These are phyloP conservation scores for Parnassius apollo DNA, from an alignment of 2,888 invertebrate genomes.

Conservation along the genomic window DNA sequence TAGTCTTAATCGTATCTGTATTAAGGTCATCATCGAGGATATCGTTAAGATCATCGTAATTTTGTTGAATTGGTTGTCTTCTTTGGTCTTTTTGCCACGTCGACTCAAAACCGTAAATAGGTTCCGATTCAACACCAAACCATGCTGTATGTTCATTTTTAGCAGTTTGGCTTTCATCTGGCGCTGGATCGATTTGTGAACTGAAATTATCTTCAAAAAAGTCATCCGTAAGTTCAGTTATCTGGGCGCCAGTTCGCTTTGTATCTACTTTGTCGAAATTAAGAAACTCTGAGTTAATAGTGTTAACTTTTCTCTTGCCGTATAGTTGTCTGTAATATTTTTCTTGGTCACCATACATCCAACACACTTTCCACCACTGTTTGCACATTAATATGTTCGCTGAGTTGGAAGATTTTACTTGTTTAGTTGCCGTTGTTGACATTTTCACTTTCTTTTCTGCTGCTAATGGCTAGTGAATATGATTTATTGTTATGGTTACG, in stretches of 20 bases:
- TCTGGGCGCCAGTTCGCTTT: slow-evolving; percentile 73
- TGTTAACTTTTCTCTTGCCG: slow-evolving; percentile 79
- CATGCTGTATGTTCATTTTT: slow-evolving; percentile 38
- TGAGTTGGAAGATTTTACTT: slow-evolving; percentile 78
- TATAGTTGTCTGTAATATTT: slow-evolving; percentile 92
- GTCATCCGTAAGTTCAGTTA: slow-evolving; percentile 74
- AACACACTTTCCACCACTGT: slow-evolving; percentile 95
- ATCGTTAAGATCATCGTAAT: slow-evolving; percentile 69
- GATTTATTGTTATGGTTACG: slow-evolving; percentile 24
- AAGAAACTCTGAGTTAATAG: slow-evolving; percentile 57
- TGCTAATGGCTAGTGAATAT: slow-evolving; percentile 17
- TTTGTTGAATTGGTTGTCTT: slow-evolving; percentile 71
- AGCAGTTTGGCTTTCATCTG: slow-evolving; percentile 48
- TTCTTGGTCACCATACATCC: slow-evolving; percentile 92
- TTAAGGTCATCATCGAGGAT: slow-evolving; percentile 56
- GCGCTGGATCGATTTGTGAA: slow-evolving; percentile 64
- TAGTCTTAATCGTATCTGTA: slow-evolving; percentile 65
- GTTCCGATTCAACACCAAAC: slow-evolving; percentile 63
- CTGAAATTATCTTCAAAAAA: slow-evolving; percentile 64
- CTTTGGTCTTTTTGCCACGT: slow-evolving; percentile 78
- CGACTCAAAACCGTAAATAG: slow-evolving; percentile 65
- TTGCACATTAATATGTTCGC: slow-evolving; percentile 91
- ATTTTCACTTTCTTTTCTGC: slow-evolving; percentile 49
- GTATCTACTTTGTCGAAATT: slow-evolving; percentile 61
- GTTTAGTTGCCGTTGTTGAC: slow-evolving; percentile 76